phyloP scores from a whole-genome alignment of 1,140 invertebrate species.

The Fragariocoptes setiger region DNA sequence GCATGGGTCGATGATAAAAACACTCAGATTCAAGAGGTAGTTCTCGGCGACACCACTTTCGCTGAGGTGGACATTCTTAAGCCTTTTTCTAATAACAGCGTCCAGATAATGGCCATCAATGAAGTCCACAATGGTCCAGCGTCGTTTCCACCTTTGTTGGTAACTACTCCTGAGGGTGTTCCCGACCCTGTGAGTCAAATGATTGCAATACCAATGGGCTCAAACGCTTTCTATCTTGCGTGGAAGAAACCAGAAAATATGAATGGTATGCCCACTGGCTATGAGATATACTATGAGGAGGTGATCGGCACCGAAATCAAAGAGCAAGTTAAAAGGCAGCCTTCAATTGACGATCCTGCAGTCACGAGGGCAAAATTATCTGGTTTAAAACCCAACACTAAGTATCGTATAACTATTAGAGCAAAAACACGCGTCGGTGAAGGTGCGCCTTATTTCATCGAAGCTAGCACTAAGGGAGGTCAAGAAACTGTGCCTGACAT shows the following conservation, averaged over 20 bases:
- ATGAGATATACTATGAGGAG: conserved; percentile 58
- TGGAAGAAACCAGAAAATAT: conserved; percentile 74
- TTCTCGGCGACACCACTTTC: conserved; percentile 33
- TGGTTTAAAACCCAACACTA: conserved; percentile 43
- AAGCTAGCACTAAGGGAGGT: conserved; percentile 10
- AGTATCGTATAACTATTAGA: conserved; percentile 46
- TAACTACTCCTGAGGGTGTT: conserved; percentile 17
- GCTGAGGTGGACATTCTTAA: conserved; percentile 51
- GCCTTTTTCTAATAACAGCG: conserved; percentile 59
- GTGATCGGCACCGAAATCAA: conserved; percentile 20
- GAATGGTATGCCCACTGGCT: conserved; percentile 70
- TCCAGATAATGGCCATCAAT: conserved; percentile 61
- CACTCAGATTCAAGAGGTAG: conserved; percentile 37
- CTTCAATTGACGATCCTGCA: conserved; percentile 38
- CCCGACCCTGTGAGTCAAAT: conserved; percentile 57
- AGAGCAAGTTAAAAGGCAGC: conserved; percentile 31
- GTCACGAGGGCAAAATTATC: conserved; percentile 47
- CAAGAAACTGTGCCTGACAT: conserved; percentile 26
- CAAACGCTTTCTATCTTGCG: conserved; percentile 47
- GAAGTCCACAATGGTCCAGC: conserved; percentile 55
- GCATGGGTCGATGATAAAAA: conserved; percentile 49
- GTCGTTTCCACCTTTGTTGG: conserved; percentile 21
- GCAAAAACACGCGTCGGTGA: conserved; percentile 50
- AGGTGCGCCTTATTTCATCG: conserved; percentile 23
- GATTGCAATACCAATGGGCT: conserved; percentile 49